These are phyloP conservation scores for Amniataba percoides DNA, from an alignment of 2,797 vertebrate genomes.

Conservation along the genomic window DNA sequence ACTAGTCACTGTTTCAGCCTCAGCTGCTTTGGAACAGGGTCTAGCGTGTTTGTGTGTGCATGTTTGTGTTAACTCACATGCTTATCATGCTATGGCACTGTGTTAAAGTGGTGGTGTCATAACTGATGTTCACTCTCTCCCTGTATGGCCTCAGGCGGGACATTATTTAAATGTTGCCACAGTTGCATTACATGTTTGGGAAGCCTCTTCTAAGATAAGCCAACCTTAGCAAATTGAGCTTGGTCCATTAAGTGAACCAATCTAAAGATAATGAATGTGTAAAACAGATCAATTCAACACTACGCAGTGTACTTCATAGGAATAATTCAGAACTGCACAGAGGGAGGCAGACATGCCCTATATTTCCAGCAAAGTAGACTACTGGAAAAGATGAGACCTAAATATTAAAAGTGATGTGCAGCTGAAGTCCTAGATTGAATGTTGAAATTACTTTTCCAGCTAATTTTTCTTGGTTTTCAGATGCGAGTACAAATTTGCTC, in stretches of 20 bases:
- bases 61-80: background rate
- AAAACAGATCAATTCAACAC: background rate
- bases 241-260: slow-evolving; percentile 6
- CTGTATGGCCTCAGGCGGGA: slow-evolving; percentile 6
- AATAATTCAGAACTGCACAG: background rate
- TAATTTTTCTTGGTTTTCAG: background rate
- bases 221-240: background rate
- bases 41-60: background rate
- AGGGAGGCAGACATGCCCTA: background rate
- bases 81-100: slow-evolving; percentile 22
- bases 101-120: slow-evolving; percentile 31
- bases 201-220: slow-evolving; percentile 5
- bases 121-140: slow-evolving; percentile 1
- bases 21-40: background rate
- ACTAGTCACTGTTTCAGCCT: background rate
- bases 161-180: slow-evolving; percentile 39
- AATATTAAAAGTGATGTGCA: slow-evolving; percentile 8
- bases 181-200: slow-evolving; percentile 1
- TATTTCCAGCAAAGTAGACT: background rate
- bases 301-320: background rate
- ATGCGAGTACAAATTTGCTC: background rate
- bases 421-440: background rate
- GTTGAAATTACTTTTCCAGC: background rate
- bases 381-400: background rate
- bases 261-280: slow-evolving; percentile 17